Conservation (phyloP, 2,888 invertebrate genomes). For the Epinotia demarniana region DNA sequence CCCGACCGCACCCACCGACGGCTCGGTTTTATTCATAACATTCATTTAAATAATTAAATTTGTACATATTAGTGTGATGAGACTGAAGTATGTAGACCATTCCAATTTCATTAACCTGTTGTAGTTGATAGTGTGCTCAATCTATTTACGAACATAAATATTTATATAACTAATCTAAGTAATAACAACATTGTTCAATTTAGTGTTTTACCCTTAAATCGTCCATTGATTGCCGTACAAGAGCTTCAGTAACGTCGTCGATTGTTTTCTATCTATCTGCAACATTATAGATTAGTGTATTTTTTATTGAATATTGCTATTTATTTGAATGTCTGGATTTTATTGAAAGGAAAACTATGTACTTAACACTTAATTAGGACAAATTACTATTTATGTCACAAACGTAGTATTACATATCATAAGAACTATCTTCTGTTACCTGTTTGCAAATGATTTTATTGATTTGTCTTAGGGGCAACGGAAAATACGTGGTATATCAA, state of each 20-base stretch:
- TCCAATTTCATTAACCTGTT: constrained; percentile 71
- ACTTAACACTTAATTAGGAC: constrained; percentile 49
- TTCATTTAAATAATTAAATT: constrained; percentile 71
- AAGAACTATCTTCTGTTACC: constrained; percentile 84
- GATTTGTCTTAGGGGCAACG: constrained; percentile 76
- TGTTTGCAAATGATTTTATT: constrained; percentile 70
- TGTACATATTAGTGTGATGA: constrained; percentile 84
- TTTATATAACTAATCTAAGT: constrained; percentile 1
- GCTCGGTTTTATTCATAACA: constrained; percentile 88
- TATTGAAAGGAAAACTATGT: constrained; percentile 17
- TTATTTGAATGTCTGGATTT: constrained; percentile 14
- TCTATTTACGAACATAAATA: constrained; percentile 45
- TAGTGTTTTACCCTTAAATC: background rate
- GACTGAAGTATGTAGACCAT: constrained; percentile 81
- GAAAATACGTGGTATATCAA: constrained; percentile 78
- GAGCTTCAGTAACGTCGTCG: constrained; percentile 61
- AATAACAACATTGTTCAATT: constrained; percentile 12
- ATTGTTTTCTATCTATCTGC: constrained; percentile 59
- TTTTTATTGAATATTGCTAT: background rate
- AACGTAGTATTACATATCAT: constrained; percentile 74
- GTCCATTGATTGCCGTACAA: constrained; percentile 46
- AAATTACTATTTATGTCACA: constrained; percentile 60
- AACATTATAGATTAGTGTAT: constrained; percentile 47
- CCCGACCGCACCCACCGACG: constrained; percentile 75
- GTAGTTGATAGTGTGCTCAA: constrained; percentile 69